Conservation (phyloP, 2,888 invertebrate species). For the Trichogramma evanescens region DNA sequence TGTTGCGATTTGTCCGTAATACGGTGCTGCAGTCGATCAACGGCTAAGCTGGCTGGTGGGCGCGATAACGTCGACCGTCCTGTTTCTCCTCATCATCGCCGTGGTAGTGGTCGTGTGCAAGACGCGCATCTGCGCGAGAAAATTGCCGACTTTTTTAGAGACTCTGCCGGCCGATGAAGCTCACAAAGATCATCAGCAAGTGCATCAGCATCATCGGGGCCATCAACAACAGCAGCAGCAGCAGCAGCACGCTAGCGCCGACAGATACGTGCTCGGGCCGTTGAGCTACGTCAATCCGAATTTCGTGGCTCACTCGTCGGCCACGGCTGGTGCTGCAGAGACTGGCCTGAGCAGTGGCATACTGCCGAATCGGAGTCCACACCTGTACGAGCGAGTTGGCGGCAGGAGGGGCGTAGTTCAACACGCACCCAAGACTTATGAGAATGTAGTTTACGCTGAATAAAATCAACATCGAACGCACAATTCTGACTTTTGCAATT, state of each 20-base stretch:
- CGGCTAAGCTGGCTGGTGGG: constrained; percentile 43
- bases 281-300: constrained; percentile 18
- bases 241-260: background rate
- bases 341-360: constrained; percentile 19
- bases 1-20: background rate
- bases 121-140: constrained; percentile 32
- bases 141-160: constrained; percentile 32
- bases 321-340: background rate
- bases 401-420: constrained; percentile 16
- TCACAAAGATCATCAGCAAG: background rate
- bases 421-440: constrained; percentile 22
- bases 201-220: background rate
- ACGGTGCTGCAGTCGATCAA: constrained; percentile 29
- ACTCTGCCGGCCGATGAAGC: constrained; percentile 24
- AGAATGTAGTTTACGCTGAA: constrained; percentile 20
- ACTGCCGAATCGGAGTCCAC: constrained; percentile 34
- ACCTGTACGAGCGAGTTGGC: constrained; percentile 27
- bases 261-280: background rate
- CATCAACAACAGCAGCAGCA: background rate
- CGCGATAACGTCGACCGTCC: constrained; percentile 36
- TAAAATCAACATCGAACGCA: too few species aligned
- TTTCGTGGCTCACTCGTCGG: background rate
- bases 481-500: background rate
- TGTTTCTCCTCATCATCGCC: constrained; percentile 38
- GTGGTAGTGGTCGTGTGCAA: constrained; percentile 41